These are phyloP conservation scores for Omphaloscelis lunosa DNA, from an alignment of 2,888 invertebrate genomes.

Conservation along the genomic window DNA sequence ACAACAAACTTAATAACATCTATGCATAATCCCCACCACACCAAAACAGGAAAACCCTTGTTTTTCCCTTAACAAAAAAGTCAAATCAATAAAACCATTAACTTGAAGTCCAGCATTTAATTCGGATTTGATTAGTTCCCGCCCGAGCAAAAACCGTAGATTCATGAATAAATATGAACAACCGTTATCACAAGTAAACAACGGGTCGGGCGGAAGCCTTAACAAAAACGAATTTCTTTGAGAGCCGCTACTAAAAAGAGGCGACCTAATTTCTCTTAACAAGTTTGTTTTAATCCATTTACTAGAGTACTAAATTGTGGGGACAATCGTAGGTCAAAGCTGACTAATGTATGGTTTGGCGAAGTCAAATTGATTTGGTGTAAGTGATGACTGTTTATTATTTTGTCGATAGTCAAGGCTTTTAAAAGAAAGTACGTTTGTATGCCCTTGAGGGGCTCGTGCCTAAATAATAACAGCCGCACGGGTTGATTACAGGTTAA, in stretches of 20 bases:
- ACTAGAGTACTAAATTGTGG: constrained; percentile 76
- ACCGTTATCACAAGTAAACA: constrained; percentile 65
- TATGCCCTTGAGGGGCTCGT: background rate
- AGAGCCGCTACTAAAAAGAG: constrained; percentile 62
- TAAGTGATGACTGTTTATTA: constrained; percentile 41
- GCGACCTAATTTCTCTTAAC: constrained; percentile 79
- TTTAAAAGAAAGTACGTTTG: background rate
- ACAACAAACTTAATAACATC: background rate
- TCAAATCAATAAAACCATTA: constrained; percentile 59
- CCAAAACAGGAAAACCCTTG: constrained; percentile 40
- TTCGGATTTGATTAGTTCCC: constrained; percentile 63
- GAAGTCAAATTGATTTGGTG: constrained; percentile 48
- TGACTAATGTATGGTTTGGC: constrained; percentile 43
- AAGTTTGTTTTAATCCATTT: constrained; percentile 83
- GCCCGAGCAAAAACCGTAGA: constrained; percentile 51
- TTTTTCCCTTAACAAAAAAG: constrained; percentile 44
- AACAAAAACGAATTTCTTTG: constrained; percentile 69
- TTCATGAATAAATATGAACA: constrained; percentile 75
- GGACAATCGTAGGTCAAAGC: constrained; percentile 73
- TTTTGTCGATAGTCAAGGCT: constrained; percentile 12
- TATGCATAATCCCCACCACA: background rate
- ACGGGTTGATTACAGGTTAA: background rate
- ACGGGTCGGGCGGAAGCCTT: constrained; percentile 68
- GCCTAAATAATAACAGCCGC: background rate
- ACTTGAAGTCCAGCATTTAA: constrained; percentile 55